Evolutionary conservation across 1,140 invertebrate genomes (phyloP).

Genomic region (Aricia agestis): DNA sequence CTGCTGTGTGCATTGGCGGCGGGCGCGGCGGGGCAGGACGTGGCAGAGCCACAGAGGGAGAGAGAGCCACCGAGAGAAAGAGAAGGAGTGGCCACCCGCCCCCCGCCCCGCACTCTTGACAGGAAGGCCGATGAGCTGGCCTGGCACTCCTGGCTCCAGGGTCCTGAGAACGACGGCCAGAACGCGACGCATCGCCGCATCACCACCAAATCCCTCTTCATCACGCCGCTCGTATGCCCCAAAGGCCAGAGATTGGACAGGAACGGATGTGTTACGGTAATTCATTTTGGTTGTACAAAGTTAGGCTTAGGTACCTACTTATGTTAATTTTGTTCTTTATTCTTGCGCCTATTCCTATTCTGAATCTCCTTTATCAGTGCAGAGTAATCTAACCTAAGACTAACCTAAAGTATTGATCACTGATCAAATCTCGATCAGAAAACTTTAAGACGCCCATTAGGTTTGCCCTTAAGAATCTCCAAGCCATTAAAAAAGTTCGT

Average conservation of each 20-base stretch:
- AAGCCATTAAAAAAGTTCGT: neutral
- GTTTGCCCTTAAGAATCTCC: too few relatives aligned
- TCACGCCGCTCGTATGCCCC: constrained; percentile 59
- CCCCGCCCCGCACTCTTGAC: constrained; percentile 60
- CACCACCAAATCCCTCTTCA: constrained; percentile 66
- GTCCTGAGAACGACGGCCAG: constrained; percentile 56
- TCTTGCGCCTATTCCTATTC: too few relatives aligned
- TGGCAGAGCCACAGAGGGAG: neutral
- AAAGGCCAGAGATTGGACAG: constrained; percentile 62
- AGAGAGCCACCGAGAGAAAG: constrained; percentile 17
- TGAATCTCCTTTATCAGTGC: too few relatives aligned
- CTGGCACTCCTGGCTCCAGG: constrained; percentile 63
- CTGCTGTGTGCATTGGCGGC: constrained; percentile 59
- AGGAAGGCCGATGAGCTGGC: constrained; percentile 58
- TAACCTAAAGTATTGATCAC: too few relatives aligned
- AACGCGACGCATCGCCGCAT: constrained; percentile 61
- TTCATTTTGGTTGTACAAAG: neutral
- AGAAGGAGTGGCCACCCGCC: constrained; percentile 43
- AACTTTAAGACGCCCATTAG: too few relatives aligned
- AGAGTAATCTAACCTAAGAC: too few relatives aligned
- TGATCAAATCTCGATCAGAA: too few relatives aligned
- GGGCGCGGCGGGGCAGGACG: constrained; percentile 32
- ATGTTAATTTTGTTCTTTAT: too few relatives aligned
- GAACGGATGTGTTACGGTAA: constrained; percentile 62
- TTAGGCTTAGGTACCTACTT: too few relatives aligned